Evolutionary conservation across 1,140 invertebrate species (phyloP), one percentile per base, ranked within the genome.

Genomic region (Helicoverpa zea): DNA sequence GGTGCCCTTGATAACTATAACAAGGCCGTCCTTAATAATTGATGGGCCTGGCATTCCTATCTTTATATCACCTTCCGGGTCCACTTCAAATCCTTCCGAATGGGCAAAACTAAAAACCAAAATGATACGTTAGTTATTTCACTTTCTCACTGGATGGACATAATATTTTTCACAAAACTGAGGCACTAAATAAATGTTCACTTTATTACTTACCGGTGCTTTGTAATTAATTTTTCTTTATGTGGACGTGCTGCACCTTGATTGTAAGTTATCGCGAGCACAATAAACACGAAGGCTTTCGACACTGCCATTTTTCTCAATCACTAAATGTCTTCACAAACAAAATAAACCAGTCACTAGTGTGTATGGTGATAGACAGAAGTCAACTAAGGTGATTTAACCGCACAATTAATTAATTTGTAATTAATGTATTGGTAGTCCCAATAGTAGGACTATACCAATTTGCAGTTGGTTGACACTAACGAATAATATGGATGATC

Each of bases 401-500:
- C 59, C 66, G 49, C 59, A 77, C 61, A 30, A 64, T 64, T 77
- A 70, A 61, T 77, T 61, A 68, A 64, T 72, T 78, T 63, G 51
- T 73, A 79, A 23, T 79, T 51, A 76, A 61, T 59, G 11, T 68
- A 75, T 76, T 82, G 76, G 76, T 79, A 35, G 59, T 76, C 81
- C 76, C 54, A 68, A 70, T 59, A 79, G 81, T 59, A 79, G 81
- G 70, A 79, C 81, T 79, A 82, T 82, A 82, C 70, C 81, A 79
- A 79, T 75, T 79, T 70, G 63, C 77, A 79, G 77, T 80, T 74
- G 29, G 43, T 64, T 78, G 74, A 79, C 75, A 82, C 75, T 79
- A 79, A 82, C 64, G 59, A 75, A 66, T 74, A 14, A 49, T 35
- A 14, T 18, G 5, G 35, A 51, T 79, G 72, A 74, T 43, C 68